Evolutionary conservation across 2,797 vertebrate species (phyloP), one percentile per base, ranked within the genome.

Genomic region (Myoxocephalus aenaeus): DNA sequence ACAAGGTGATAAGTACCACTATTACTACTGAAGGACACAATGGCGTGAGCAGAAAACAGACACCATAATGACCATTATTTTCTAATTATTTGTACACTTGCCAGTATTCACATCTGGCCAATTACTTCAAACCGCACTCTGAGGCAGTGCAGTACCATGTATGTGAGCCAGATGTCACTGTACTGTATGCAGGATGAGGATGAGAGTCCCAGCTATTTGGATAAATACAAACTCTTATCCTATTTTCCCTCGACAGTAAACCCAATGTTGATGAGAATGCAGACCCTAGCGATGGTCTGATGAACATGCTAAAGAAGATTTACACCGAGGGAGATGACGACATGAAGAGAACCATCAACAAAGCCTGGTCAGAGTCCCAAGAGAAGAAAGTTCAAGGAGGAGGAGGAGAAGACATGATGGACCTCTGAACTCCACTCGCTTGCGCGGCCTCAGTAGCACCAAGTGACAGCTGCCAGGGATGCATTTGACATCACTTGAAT

Each of bases 331-430:
- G 98, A 63, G 97, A 99, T 6, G 98, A 99, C n/a, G 98, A 99
- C 40, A 99, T 99, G 97, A 99, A 98, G 85, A 96, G 97, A 88
- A 98, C 97, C 62, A 97, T 99, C 93, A 99, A 97, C 93, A 99
- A 99, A 94, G 98, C 97, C 50, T 99, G 98, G 98, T 92, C 96
- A 13, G 98, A 99, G 91, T 99, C 97, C 53, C 96, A 98, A 88
- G 98, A 99, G 82, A 99, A 99, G 93, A 98, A 98, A 91, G 85
- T 93, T 53, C 96, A 92, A 94, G 96, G 64, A 50, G 61, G 11
- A 61, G 96, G 92, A 94, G 96, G 95, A 63, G 97, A 96, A 22
- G 96, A 96, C 29, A 94, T 94, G 87, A 94, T 96, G 92, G 96
- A 97, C 90, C 89, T 98, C 29, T 98, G 88, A 97, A 87, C 34